Conservation (phyloP, 2,113 vertebrate genomes). For the Martes martes region DNA sequence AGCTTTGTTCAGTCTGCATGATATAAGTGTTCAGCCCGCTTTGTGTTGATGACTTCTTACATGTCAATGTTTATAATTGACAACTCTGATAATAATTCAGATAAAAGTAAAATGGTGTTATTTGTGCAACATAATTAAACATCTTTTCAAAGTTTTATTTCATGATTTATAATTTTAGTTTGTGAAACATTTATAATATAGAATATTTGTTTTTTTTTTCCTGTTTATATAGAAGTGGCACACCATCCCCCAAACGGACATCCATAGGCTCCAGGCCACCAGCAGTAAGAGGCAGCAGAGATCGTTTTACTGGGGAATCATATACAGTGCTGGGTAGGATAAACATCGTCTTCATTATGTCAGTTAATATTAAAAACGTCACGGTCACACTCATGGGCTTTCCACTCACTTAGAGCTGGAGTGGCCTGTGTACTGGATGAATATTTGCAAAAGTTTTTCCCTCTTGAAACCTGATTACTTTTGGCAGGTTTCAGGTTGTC, state of each 20-base stretch:
- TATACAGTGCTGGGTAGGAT: slow-evolving; percentile 95
- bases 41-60: slow-evolving; percentile 43
- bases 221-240: slow-evolving; percentile 85
- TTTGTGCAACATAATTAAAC: slow-evolving; percentile 30
- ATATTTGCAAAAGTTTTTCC: neutral
- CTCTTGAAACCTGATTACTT: neutral
- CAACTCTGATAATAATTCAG: slow-evolving; percentile 16
- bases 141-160: neutral
- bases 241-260: slow-evolving; percentile 90
- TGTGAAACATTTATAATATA: slow-evolving; percentile 36
- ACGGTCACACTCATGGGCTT: neutral
- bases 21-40: slow-evolving; percentile 27
- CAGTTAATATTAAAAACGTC: neutral
- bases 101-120: slow-evolving; percentile 36
- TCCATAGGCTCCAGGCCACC: slow-evolving; percentile 79
- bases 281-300: slow-evolving; percentile 83
- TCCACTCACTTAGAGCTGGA: neutral
- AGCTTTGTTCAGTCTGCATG: slow-evolving; percentile 61
- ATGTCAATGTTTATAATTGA: slow-evolving; percentile 9
- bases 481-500: neutral
- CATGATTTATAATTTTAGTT: neutral
- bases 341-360: neutral
- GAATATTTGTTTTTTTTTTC: neutral
- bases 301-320: slow-evolving; percentile 94
- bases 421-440: neutral